These are phyloP conservation scores for Amiota mariae DNA, from an alignment of 2,888 invertebrate species.

Conservation along the genomic window DNA sequence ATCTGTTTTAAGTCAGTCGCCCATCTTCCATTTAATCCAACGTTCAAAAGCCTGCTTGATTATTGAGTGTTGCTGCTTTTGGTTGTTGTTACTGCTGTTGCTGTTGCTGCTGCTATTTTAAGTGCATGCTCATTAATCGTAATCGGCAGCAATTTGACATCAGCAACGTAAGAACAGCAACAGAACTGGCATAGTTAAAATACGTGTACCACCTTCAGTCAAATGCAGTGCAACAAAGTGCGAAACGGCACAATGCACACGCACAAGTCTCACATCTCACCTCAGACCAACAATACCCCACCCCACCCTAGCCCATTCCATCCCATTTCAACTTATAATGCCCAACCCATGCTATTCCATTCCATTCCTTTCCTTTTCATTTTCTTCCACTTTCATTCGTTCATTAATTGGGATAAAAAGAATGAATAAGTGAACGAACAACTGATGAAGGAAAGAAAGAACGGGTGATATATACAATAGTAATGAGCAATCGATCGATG, in stretches of 20 bases:
- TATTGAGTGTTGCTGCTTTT: slow-evolving; percentile 55
- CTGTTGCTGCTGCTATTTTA: slow-evolving; percentile 51
- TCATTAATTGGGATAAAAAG: slow-evolving; percentile 56
- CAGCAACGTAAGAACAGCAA: neutral
- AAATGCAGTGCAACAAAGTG: slow-evolving; percentile 39
- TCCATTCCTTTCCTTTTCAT: slow-evolving; percentile 2
- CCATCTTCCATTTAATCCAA: neutral
- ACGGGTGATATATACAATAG: too few species aligned
- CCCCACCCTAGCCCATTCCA: neutral
- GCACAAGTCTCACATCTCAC: slow-evolving; percentile 4
- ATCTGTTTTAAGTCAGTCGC: neutral
- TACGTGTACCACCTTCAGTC: too few species aligned
- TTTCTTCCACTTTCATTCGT: slow-evolving; percentile 46
- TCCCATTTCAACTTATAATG: neutral
- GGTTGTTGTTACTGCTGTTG: slow-evolving; percentile 48
- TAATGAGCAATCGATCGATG: too few species aligned
- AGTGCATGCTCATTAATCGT: slow-evolving; percentile 71
- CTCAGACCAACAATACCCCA: neutral
- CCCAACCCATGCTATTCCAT: neutral
- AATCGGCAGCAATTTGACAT: slow-evolving; percentile 56
- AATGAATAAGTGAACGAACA: too few species aligned
- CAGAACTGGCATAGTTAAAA: slow-evolving; percentile 13
- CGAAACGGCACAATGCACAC: slow-evolving; percentile 23
- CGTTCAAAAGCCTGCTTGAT: slow-evolving; percentile 30
- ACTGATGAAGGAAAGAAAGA: too few species aligned